A percentile compares a stretch with the other conserved stretches of the same genome.
Conservation (phyloP, 2,888 invertebrate species). For the Thysanoteuthis rhombus region DNA sequence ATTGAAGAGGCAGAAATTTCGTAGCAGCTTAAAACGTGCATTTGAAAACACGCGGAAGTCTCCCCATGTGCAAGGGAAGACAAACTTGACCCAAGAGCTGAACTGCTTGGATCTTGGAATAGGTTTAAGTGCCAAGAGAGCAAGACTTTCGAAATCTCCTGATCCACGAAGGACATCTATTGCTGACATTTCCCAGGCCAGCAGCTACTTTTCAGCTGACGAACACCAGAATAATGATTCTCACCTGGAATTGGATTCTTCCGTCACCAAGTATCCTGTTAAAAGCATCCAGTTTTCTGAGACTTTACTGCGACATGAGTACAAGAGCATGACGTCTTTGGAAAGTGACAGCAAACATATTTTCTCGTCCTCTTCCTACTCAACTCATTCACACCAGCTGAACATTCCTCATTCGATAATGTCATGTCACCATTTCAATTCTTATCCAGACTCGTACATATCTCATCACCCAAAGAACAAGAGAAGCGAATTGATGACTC, state of each 20-base stretch:
- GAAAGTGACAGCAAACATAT: not conserved
- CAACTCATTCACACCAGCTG: not conserved
- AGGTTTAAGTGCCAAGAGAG: not conserved
- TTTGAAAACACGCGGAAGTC: not conserved
- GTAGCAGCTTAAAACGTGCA: not conserved
- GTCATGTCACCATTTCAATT: not conserved
- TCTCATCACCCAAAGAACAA: not conserved
- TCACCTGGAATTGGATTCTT: not conserved
- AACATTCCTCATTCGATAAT: not conserved
- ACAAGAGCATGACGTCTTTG: not conserved
- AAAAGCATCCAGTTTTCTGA: not conserved
- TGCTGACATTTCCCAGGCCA: not conserved
- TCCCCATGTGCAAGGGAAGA: not conserved
- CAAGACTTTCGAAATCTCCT: not conserved
- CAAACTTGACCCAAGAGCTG: constrained; percentile 2
- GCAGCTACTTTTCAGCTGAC: not conserved
- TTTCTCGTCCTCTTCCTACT: not conserved
- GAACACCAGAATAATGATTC: not conserved
- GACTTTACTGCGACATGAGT: not conserved
- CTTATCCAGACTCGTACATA: not conserved
- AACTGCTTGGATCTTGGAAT: not conserved
- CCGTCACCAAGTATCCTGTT: not conserved
- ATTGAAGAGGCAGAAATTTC: not conserved
- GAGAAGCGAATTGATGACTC: not conserved
- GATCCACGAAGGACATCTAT: not conserved